Conservation (phyloP, 2,797 vertebrate genomes). For the Anguilla obscura region DNA sequence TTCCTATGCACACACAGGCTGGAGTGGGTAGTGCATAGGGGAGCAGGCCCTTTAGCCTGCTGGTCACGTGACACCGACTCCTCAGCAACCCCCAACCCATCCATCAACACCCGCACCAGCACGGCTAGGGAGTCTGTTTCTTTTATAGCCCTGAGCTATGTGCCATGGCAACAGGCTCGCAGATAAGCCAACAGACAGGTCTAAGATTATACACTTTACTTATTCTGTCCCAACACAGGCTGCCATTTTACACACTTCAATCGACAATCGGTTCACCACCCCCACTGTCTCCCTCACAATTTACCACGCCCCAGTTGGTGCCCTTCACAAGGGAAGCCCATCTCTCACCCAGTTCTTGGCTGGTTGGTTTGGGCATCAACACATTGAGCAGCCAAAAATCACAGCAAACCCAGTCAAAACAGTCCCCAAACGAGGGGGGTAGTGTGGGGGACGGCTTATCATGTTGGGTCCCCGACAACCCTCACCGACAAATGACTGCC, state of each 20-base stretch:
- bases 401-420: constrained; percentile 70
- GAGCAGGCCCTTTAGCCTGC: neutral
- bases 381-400: constrained; percentile 68
- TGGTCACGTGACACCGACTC: neutral
- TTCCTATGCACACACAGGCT: neutral
- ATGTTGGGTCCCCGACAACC: neutral
- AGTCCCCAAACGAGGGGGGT: constrained; percentile 47
- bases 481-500: neutral
- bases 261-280: neutral
- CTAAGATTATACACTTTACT: neutral
- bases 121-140: neutral
- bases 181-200: neutral
- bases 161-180: neutral
- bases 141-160: neutral
- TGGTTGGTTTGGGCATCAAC: constrained; percentile 62
- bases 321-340: neutral
- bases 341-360: constrained; percentile 42
- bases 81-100: neutral
- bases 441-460: neutral
- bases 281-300: neutral
- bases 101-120: neutral
- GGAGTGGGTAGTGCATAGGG: neutral
- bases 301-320: neutral
- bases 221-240: neutral
- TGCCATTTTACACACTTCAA: no score